phyloP scores from a whole-genome alignment of 2,113 vertebrate species.

The Odontophorus gujanensis region DNA sequence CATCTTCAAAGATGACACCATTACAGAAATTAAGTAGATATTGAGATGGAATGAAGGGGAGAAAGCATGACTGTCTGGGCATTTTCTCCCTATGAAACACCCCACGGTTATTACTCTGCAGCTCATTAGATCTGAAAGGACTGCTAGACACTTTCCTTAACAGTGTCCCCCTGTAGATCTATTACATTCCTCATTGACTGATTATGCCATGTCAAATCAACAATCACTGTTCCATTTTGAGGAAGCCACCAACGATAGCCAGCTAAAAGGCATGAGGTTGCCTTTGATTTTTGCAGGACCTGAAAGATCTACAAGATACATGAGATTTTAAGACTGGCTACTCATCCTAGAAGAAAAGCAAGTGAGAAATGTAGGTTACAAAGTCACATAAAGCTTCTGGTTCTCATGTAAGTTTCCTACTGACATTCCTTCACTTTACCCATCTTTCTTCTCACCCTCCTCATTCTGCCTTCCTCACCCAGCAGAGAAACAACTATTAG shows the following conservation, averaged over 20 bases:
- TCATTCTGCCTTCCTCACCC: background rate
- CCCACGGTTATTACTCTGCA: background rate
- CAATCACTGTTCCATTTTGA: background rate
- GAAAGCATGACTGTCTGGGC: background rate
- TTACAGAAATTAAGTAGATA: background rate
- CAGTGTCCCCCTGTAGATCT: background rate
- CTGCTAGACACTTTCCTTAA: background rate
- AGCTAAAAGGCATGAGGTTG: background rate
- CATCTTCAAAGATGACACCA: background rate
- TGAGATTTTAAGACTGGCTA: background rate
- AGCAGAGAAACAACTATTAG: background rate
- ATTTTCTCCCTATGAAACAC: background rate
- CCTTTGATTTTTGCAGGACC: background rate
- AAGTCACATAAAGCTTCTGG: background rate
- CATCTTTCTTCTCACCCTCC: background rate
- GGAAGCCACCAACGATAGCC: background rate
- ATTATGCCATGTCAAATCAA: background rate
- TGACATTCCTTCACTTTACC: background rate
- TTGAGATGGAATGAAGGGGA: background rate
- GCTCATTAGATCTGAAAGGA: background rate
- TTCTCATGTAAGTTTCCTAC: background rate
- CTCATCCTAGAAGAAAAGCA: background rate
- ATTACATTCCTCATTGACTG: background rate
- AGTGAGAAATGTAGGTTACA: background rate
- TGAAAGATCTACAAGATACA: background rate